Evolutionary conservation across 2,888 invertebrate species (phyloP).

Genomic region (Ophion obscuratus): DNA sequence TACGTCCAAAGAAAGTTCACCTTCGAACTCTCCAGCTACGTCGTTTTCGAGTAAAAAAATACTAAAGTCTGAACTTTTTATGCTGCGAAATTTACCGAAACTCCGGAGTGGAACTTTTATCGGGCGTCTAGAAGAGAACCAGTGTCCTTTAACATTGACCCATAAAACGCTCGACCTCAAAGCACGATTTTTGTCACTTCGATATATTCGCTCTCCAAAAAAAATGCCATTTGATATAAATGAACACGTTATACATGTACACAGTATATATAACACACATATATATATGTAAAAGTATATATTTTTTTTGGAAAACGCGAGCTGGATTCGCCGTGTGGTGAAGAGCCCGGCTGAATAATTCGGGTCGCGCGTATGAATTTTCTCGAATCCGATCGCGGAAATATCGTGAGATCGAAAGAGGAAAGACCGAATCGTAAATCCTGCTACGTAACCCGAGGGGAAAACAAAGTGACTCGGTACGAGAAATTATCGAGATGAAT

Average conservation of each 20-base stretch:
- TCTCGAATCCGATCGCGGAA: constrained; percentile 17
- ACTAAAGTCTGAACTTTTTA: too few species aligned
- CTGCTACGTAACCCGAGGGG: constrained; percentile 43
- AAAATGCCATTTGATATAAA: constrained; percentile 13
- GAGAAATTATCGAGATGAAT: constrained; percentile 25
- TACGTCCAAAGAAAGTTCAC: too few species aligned
- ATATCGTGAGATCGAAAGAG: constrained; percentile 25
- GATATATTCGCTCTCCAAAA: constrained; percentile 8
- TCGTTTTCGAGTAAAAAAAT: too few species aligned
- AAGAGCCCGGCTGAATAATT: background rate
- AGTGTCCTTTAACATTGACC: background rate
- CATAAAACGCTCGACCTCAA: background rate
- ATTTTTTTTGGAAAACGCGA: constrained; percentile 76
- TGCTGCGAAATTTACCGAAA: too few species aligned
- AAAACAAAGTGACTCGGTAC: constrained; percentile 4
- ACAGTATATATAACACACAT: constrained; percentile 71
- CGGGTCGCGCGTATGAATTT: background rate
- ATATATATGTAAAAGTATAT: constrained; percentile 70
- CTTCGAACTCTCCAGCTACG: too few species aligned
- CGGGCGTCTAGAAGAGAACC: background rate
- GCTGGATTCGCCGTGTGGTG: constrained; percentile 74
- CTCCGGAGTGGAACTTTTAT: too few species aligned
- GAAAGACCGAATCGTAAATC: constrained; percentile 22
- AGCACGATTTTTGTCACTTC: background rate
- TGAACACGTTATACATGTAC: constrained; percentile 6